phyloP scores from a whole-genome alignment of 2,113 vertebrate species.

The Tetrax tetrax region DNA sequence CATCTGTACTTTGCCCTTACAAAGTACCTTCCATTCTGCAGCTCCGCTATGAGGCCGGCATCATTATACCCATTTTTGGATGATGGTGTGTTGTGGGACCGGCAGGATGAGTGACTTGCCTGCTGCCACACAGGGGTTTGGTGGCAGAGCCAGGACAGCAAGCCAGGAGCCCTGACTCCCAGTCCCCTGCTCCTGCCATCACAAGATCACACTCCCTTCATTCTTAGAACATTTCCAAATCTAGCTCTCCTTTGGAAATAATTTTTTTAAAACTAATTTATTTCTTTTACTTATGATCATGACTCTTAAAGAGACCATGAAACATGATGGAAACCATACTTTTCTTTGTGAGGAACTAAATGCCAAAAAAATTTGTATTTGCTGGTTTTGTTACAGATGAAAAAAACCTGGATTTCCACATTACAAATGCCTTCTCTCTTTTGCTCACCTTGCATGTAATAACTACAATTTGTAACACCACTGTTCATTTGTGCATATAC shows the following conservation, averaged over 20 bases:
- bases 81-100: background rate
- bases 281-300: background rate
- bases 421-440: background rate
- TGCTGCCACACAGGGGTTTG: fast-evolving
- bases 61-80: background rate
- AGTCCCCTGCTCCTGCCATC: background rate
- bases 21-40: background rate
- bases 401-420: background rate
- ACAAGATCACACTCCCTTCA: background rate
- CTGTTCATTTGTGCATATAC: background rate
- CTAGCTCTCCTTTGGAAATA: background rate
- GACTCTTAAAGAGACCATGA: background rate
- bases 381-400: background rate
- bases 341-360: background rate
- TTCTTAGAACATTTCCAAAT: background rate
- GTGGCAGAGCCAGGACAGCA: background rate
- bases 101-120: background rate
- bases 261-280: background rate
- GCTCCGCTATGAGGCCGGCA: background rate
- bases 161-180: background rate
- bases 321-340: fast-evolving
- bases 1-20: background rate
- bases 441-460: background rate
- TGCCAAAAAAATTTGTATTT: background rate
- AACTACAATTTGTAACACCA: background rate